Conservation (phyloP, 1,140 invertebrate species). For the Heliothis subflexa region DNA sequence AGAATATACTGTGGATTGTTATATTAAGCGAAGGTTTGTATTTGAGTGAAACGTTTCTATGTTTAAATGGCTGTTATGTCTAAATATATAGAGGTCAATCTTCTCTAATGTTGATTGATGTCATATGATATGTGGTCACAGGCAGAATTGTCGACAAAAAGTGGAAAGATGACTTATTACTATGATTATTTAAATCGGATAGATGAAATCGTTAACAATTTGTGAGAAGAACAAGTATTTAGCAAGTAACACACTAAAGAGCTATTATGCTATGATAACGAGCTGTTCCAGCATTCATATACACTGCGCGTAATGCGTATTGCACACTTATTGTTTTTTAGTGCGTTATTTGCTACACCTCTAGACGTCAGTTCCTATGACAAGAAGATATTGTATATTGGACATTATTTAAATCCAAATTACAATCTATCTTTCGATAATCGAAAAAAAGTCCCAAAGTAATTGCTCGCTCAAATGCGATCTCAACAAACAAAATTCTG, state of each 20-base stretch:
- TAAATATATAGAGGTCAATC: constrained; percentile 36
- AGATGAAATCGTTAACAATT: background rate
- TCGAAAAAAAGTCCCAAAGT: constrained; percentile 17
- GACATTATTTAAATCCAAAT: constrained; percentile 2
- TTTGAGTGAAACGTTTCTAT: constrained; percentile 35
- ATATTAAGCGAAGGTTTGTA: constrained; percentile 39
- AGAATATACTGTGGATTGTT: constrained; percentile 37
- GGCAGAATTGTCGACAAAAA: background rate
- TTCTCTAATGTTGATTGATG: constrained; percentile 5
- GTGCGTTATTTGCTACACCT: constrained; percentile 4
- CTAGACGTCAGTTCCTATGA: constrained; percentile 25
- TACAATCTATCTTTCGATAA: constrained; percentile 6
- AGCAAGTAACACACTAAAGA: background rate
- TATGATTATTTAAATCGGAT: constrained; percentile 20
- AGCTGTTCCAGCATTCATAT: background rate
- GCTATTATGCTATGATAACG: background rate
- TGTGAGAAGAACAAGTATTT: background rate
- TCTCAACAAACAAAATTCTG: constrained; percentile 13
- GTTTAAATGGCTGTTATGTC: constrained; percentile 41
- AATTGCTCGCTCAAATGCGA: constrained; percentile 27
- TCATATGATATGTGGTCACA: constrained; percentile 15
- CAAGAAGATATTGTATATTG: constrained; percentile 8
- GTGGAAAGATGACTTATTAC: constrained; percentile 18
- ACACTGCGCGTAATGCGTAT: no score
- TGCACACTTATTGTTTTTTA: background rate